Percentiles rank a stretch among this genome's conserved stretches.
These are phyloP conservation scores for Cheilosia urbana DNA, from an alignment of 2,888 invertebrate species.

Conservation along the genomic window DNA sequence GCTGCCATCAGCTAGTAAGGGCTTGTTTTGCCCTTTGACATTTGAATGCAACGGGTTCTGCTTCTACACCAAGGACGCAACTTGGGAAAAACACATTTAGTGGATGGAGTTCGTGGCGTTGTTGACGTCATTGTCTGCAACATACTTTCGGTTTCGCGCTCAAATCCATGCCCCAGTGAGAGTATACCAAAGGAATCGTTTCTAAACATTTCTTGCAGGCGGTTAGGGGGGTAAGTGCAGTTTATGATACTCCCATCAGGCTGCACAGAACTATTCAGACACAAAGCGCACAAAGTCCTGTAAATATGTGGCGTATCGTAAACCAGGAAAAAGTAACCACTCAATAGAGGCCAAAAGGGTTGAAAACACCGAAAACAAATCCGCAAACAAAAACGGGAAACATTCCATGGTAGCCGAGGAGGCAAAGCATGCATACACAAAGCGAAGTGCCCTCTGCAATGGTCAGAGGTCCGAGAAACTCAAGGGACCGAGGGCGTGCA, in stretches of 20 bases:
- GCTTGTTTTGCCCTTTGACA: slow-evolving; percentile 53
- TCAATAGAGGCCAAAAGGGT: slow-evolving; percentile 54
- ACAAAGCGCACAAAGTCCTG: slow-evolving; percentile 62
- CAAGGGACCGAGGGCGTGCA: not conserved
- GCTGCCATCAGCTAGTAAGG: too few species aligned
- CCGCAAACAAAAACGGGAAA: slow-evolving; percentile 33
- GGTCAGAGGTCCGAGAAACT: slow-evolving; percentile 34
- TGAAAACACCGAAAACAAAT: slow-evolving; percentile 34
- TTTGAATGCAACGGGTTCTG: slow-evolving; percentile 42
- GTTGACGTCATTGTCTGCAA: slow-evolving; percentile 51
- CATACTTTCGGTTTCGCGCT: slow-evolving; percentile 66
- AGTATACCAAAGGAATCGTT: slow-evolving; percentile 19
- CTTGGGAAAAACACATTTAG: slow-evolving; percentile 32
- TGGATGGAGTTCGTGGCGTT: slow-evolving; percentile 26
- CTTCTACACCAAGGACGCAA: slow-evolving; percentile 26
- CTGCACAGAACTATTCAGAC: slow-evolving; percentile 64
- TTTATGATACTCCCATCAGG: slow-evolving; percentile 40
- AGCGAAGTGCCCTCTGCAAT: slow-evolving; percentile 23
- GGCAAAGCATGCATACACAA: slow-evolving; percentile 22
- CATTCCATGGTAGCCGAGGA: slow-evolving; percentile 23
- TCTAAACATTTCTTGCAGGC: slow-evolving; percentile 14
- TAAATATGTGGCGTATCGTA: slow-evolving; percentile 59
- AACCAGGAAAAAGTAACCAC: slow-evolving; percentile 58
- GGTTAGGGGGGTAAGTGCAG: slow-evolving; percentile 29
- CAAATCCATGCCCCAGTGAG: slow-evolving; percentile 43